Evolutionary conservation across 2,888 invertebrate species (phyloP).

Genomic region (Microctonus brassicae): DNA sequence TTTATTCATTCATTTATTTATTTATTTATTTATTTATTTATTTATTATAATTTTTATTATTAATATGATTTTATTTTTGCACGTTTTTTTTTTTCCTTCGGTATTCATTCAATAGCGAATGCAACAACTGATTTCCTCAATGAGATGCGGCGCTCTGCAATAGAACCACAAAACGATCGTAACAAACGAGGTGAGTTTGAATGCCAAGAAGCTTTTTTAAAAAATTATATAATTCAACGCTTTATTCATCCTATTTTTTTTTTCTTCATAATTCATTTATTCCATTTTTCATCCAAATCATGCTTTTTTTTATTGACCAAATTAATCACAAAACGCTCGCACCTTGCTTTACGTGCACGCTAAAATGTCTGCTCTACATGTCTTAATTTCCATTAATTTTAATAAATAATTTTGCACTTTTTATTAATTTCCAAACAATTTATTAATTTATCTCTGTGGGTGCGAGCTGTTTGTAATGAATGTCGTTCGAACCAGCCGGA

Average conservation of each 20-base stretch:
- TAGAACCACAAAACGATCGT: conserved; percentile 54
- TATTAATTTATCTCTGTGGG: not conserved
- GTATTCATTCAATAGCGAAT: conserved; percentile 57
- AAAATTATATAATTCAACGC: not conserved
- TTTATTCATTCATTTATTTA: not conserved
- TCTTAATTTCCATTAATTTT: not conserved
- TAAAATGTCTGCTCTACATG: conserved; percentile 6
- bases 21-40: not conserved
- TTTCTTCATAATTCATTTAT: not conserved
- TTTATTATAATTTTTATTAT: conserved; percentile 6
- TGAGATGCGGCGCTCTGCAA: conserved; percentile 62
- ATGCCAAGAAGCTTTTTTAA: too few species aligned
- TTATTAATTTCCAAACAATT: not conserved
- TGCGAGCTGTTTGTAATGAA: conserved; percentile 38
- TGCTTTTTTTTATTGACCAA: not conserved
- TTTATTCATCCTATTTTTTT: not conserved
- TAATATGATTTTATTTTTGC: conserved; percentile 34
- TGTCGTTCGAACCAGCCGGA: conserved; percentile 1
- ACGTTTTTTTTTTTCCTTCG: conserved; percentile 50
- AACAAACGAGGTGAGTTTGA: conserved; percentile 57
- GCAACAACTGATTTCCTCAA: conserved; percentile 63
- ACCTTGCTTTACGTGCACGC: conserved; percentile 16
- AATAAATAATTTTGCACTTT: not conserved
- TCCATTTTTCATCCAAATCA: not conserved
- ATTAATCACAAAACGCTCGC: conserved; percentile 35